Conservation (phyloP, 2,888 invertebrate genomes). For the Mystacides longicornis region DNA sequence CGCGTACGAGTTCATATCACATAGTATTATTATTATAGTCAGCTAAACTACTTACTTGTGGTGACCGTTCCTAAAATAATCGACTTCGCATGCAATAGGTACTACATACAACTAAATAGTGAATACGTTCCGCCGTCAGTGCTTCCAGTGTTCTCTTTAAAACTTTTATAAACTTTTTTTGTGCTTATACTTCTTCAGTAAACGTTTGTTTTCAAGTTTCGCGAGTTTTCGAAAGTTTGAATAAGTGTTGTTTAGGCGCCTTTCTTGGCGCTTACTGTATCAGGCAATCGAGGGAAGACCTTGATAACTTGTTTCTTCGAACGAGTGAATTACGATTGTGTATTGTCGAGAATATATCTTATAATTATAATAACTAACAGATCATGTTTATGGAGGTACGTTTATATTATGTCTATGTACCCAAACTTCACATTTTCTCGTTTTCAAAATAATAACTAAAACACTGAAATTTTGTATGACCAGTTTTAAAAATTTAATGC, state of each 20-base stretch:
- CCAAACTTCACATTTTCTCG: no score
- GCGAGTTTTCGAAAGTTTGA: constrained; percentile 8
- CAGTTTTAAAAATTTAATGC: no score
- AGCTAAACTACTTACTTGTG: no score
- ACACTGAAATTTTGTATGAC: no score
- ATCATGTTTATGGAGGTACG: constrained; percentile 49
- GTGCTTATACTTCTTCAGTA: constrained; percentile 4
- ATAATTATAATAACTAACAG: constrained; percentile 33
- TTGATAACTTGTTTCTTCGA: constrained; percentile 51
- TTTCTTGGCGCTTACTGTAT: constrained; percentile 31
- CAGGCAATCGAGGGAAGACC: constrained; percentile 44
- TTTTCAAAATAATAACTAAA: no score
- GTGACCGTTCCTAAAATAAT: constrained; percentile 26
- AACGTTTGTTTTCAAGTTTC: constrained; percentile 12
- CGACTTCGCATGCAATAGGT: neutral
- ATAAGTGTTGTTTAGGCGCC: constrained; percentile 13
- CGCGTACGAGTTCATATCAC: no score
- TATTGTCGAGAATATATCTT: neutral
- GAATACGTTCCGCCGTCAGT: constrained; percentile 19
- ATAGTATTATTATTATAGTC: no score
- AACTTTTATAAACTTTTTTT: constrained; percentile 13
- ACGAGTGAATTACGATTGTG: constrained; percentile 46
- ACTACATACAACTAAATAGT: neutral
- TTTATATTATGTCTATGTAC: no score
- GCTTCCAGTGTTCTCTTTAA: constrained; percentile 16